Base-by-base conservation (phyloP, 1,140 invertebrate species). In the Forficula auricularia region DNA sequence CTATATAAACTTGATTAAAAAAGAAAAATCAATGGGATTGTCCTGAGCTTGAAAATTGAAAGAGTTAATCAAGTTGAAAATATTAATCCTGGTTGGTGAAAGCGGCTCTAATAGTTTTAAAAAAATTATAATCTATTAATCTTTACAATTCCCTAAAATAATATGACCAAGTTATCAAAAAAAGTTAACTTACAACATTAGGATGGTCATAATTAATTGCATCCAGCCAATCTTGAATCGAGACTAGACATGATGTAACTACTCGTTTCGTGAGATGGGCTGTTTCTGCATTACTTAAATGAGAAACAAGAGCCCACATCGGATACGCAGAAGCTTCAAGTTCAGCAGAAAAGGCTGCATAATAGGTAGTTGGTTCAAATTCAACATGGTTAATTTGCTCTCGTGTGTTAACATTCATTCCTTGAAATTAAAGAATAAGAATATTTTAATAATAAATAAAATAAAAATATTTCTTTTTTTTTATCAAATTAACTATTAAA, bases 291-390 rank as follows among this genome's bases (percentile, higher is more conserved):
- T 80, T 78, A 43, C 73, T 74, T 13, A 94, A 68, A 66, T 95
- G 90, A 8, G 79, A 80, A 19, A 95, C 77, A 19, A 96, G 68
- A 3, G 87, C 86, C 90, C 90, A 96, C 88, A 97, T 91, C 1
- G 90, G 88, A 62, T 92, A 91, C 1, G 90, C 87, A 53, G 85
- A 88, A 7, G 89, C 89, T 65, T 97, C 91, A 45, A 96, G 65
- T 66, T 97, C 92, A 41, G 90, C 90, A 42, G 86, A 89, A 65
- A 95, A 97, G 1, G 91, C 89, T 35, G 89, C 87, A 65, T 95
- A 95, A 64, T 97, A 97, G 1, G 87, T 90, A 45, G 88, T 89
- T 12, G 89, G 87, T 59, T 96, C 91, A 65, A 88, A 95, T 68
- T 96, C 90, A n/a, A 95, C 79, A 63, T 95, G 90, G 38, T 85